Conservation (phyloP, 2,797 vertebrate species). For the Sebastes cheni region DNA sequence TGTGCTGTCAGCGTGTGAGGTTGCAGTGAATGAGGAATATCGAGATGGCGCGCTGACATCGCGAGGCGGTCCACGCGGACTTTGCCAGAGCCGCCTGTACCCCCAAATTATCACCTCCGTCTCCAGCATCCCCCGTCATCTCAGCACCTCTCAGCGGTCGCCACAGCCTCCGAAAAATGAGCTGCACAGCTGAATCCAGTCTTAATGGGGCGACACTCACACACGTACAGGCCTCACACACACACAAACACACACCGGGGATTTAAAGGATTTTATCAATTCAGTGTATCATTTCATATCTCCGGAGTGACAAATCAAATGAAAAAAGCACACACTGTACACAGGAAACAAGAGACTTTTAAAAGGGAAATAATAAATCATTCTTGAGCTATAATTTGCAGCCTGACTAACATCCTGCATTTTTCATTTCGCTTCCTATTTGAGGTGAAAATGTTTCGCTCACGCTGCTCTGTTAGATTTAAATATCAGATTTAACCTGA, state of each 20-base stretch:
- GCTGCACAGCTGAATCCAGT: slow-evolving; percentile 26
- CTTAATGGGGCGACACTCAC: not conserved
- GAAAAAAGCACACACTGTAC: not conserved
- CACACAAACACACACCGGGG: not conserved
- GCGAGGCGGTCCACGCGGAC: slow-evolving; percentile 34
- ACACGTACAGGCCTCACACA: not conserved
- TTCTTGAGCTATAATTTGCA: not conserved
- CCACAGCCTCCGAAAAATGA: slow-evolving; percentile 27
- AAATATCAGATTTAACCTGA: not conserved
- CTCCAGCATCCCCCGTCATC: slow-evolving; percentile 60
- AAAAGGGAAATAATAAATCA: not conserved
- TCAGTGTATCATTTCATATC: not conserved
- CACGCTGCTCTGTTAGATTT: not conserved
- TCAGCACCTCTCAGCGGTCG: slow-evolving; percentile 21
- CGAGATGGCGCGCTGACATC: slow-evolving; percentile 63
- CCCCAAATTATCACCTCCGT: slow-evolving; percentile 67
- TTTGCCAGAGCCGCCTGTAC: slow-evolving; percentile 36
- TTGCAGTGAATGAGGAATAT: slow-evolving; percentile 45
- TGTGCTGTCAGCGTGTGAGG: slow-evolving; percentile 60
- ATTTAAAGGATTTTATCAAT: slow-evolving; percentile 10
- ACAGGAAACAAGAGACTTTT: not conserved
- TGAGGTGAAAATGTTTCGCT: not conserved
- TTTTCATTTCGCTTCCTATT: slow-evolving; percentile 14
- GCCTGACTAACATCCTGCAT: not conserved
- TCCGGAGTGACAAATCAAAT: not conserved